A percentile compares a stretch with the other conserved stretches of the same genome.
These are phyloP conservation scores for Sebastes vulpes DNA, from an alignment of 2,797 vertebrate genomes.

Conservation along the genomic window DNA sequence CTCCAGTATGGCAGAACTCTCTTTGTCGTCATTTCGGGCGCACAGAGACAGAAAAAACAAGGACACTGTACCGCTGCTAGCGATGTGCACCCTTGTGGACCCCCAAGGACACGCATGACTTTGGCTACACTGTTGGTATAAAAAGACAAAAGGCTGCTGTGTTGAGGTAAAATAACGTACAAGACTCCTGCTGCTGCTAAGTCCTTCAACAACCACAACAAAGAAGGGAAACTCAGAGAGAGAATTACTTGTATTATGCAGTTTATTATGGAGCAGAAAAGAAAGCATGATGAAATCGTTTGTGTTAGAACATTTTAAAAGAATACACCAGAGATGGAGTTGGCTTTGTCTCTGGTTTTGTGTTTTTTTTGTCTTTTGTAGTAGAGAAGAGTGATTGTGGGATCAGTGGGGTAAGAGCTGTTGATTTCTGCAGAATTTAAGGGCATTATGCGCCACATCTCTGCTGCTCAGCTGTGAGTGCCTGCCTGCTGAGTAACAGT, in stretches of 20 bases:
- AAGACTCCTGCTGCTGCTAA: neutral
- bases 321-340: constrained; percentile 10
- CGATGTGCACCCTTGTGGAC: neutral
- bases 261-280: constrained; percentile 12
- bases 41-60: constrained; percentile 1
- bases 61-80: neutral
- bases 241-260: constrained; percentile 7
- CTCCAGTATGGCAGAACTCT: neutral
- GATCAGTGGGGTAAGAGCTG: neutral
- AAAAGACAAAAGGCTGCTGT: constrained; percentile 1
- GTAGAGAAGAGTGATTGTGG: neutral
- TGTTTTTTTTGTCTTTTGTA: neutral
- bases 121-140: neutral
- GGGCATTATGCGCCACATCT: neutral
- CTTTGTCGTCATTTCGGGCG: neutral
- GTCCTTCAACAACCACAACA: neutral
- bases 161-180: neutral
- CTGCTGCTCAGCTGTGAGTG: constrained; percentile 23
- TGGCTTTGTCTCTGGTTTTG: constrained; percentile 3
- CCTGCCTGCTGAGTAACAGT: constrained; percentile 47
- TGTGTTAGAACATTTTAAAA: constrained; percentile 7
- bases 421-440: constrained; percentile 33
- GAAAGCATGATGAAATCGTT: constrained; percentile 36
- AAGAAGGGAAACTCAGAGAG: neutral
- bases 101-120: neutral